Conservation (phyloP, 1,140 invertebrate genomes). For the Hirudo medicinalis region DNA sequence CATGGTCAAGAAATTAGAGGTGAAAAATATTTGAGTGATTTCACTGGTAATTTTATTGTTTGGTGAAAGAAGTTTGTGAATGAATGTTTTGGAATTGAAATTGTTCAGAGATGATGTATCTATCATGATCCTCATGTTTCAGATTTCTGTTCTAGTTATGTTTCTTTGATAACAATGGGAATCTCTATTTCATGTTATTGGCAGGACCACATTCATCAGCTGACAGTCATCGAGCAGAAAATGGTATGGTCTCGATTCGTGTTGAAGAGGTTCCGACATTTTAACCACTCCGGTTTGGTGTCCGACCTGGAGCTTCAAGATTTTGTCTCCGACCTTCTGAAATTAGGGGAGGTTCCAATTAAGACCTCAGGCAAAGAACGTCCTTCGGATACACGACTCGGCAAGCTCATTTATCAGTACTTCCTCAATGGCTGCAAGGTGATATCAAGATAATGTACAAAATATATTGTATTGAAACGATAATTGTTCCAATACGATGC, state of each 20-base stretch:
- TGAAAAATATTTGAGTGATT: too few species aligned
- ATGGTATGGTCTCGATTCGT: slow-evolving; percentile 54
- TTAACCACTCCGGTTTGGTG: slow-evolving; percentile 27
- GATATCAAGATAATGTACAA: neutral
- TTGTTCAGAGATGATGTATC: too few species aligned
- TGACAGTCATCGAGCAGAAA: slow-evolving; percentile 50
- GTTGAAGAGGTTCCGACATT: slow-evolving; percentile 47
- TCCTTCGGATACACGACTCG: slow-evolving; percentile 25
- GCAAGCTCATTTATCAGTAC: slow-evolving; percentile 48
- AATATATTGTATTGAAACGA: too few species aligned
- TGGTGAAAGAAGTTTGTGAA: too few species aligned
- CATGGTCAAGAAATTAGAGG: neutral
- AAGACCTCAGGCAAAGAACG: neutral
- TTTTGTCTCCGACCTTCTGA: slow-evolving; percentile 48
- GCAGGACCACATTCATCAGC: slow-evolving; percentile 49
- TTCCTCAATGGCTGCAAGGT: slow-evolving; percentile 39
- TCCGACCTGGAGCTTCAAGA: slow-evolving; percentile 31
- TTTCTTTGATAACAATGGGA: too few species aligned
- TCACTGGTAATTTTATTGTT: too few species aligned
- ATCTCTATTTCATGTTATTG: slow-evolving; percentile 17
- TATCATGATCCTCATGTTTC: too few species aligned
- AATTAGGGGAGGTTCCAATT: slow-evolving; percentile 45
- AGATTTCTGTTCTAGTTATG: too few species aligned
- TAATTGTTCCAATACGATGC: too few species aligned
- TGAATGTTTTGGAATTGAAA: neutral